A percentile compares a stretch with the other conserved stretches of the same genome.
phyloP scores from a whole-genome alignment of 2,113 vertebrate species.

The Pristiophorus japonicus region DNA sequence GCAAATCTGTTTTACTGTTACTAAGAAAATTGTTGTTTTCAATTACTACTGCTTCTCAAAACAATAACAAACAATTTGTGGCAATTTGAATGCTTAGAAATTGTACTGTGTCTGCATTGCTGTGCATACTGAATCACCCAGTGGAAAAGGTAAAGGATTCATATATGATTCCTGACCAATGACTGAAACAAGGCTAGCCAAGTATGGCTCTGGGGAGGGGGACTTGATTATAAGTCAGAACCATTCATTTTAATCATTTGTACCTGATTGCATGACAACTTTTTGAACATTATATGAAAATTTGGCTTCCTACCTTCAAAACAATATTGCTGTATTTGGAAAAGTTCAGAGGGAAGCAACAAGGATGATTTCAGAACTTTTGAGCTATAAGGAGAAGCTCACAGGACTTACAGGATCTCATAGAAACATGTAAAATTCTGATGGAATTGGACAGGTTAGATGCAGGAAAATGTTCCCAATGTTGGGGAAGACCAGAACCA shows the following conservation, averaged over 20 bases:
- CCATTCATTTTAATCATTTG: background rate
- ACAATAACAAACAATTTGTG: background rate
- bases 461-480: too few relatives aligned
- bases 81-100: background rate
- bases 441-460: too few relatives aligned
- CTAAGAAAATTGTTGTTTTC: background rate
- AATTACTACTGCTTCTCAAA: background rate
- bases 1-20: background rate
- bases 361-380: background rate
- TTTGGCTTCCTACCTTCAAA: background rate
- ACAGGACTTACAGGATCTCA: too few relatives aligned
- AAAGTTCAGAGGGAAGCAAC: background rate
- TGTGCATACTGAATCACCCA: background rate
- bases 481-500: too few relatives aligned
- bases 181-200: background rate
- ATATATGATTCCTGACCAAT: background rate
- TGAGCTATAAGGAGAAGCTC: background rate
- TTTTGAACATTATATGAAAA: background rate
- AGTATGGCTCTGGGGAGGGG: background rate
- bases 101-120: background rate
- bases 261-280: background rate
- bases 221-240: background rate
- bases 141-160: background rate
- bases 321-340: background rate
- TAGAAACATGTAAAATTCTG: too few relatives aligned